phyloP scores from a whole-genome alignment of 2,797 vertebrate genomes.

The Pitangus sulphuratus region DNA sequence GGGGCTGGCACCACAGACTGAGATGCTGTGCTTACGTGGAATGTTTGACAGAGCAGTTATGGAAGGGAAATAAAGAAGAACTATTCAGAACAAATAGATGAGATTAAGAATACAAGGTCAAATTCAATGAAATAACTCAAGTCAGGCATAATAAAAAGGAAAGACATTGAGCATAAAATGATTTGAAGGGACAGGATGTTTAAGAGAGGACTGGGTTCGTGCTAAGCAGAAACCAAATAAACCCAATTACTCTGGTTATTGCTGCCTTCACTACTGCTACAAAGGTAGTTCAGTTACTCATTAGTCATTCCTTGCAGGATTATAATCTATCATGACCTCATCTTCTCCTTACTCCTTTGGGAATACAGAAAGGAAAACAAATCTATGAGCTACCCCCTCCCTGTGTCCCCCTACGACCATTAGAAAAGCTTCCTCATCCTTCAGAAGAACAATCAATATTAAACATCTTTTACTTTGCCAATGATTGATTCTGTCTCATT shows the following conservation, averaged over 20 bases:
- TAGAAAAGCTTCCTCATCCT: background rate
- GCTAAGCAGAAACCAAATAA: conserved; percentile 44
- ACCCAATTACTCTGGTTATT: background rate
- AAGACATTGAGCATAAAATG: background rate
- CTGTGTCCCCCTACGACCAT: background rate
- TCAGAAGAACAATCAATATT: conserved; percentile 5
- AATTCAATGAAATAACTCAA: conserved; percentile 43
- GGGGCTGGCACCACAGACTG: background rate
- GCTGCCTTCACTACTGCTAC: background rate
- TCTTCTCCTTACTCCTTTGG: conserved; percentile 8
- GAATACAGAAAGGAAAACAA: conserved; percentile 48
- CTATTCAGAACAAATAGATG: conserved; percentile 42
- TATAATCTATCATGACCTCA: conserved; percentile 54
- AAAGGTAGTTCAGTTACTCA: conserved; percentile 16
- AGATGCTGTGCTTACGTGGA: background rate
- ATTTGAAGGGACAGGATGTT: conserved; percentile 22
- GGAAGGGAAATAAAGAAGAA: conserved; percentile 28
- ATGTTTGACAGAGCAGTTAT: background rate
- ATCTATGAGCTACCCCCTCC: conserved; percentile 11
- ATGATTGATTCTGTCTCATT: background rate
- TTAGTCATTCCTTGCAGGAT: conserved; percentile 54
- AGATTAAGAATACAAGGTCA: conserved; percentile 67
- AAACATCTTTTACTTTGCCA: conserved; percentile 25
- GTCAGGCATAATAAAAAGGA: conserved; percentile 40
- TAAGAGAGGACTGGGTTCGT: background rate